Evolutionary conservation across 1,140 invertebrate genomes (phyloP).

Genomic region (Agrypnia vestita): DNA sequence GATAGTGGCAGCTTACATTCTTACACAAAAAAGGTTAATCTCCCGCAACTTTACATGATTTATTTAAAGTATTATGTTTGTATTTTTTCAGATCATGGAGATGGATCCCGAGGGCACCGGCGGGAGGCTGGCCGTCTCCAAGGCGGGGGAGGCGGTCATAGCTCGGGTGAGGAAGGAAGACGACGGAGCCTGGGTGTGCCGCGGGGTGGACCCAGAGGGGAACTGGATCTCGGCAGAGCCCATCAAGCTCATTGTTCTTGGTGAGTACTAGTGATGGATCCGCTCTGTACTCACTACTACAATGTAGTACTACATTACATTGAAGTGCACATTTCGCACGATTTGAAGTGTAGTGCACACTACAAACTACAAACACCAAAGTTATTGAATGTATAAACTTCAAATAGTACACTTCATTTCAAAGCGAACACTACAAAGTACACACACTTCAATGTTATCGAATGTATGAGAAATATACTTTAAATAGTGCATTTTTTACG

Average conservation of each 20-base stretch:
- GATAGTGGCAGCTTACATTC: background rate
- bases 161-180: constrained; percentile 49
- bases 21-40: background rate
- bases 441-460: too few species aligned
- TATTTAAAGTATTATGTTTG: background rate
- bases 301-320: too few species aligned
- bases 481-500: too few species aligned
- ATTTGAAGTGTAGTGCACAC: too few species aligned
- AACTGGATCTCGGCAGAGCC: constrained; percentile 44
- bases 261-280: too few species aligned
- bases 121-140: constrained; percentile 34
- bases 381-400: too few species aligned
- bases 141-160: constrained; percentile 49
- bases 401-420: too few species aligned
- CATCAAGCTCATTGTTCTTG: constrained; percentile 56
- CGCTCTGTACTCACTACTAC: too few species aligned
- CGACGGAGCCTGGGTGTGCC: constrained; percentile 55
- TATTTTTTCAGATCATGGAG: constrained; percentile 47
- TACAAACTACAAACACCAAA: too few species aligned
- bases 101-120: constrained; percentile 43
- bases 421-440: too few species aligned
- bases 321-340: too few species aligned
- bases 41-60: background rate
- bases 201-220: constrained; percentile 43
- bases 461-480: too few species aligned